phyloP scores from a whole-genome alignment of 2,113 vertebrate genomes.

The Colaptes auratus region DNA sequence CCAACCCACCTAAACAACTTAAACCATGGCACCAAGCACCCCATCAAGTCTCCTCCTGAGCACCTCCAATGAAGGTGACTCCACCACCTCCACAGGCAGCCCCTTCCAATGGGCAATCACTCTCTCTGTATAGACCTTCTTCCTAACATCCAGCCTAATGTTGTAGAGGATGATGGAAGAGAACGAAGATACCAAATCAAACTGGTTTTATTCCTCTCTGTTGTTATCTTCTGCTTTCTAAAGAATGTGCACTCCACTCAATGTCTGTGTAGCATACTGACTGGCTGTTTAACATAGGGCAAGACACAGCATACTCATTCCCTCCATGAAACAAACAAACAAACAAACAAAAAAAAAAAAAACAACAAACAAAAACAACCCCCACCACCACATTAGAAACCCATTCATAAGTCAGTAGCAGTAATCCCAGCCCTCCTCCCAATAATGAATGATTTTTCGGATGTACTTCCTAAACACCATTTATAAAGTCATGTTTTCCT shows the following conservation, averaged over 20 bases:
- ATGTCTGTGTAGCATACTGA: not conserved
- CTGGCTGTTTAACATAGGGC: not conserved
- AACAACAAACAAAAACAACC: too few relatives aligned
- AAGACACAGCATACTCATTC: not conserved
- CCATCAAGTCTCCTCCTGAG: too few relatives aligned
- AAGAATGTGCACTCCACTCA: not conserved
- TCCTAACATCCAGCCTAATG: too few relatives aligned
- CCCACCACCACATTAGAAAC: not conserved
- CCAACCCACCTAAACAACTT: too few relatives aligned
- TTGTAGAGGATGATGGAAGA: not conserved
- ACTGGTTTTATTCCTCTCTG: not conserved
- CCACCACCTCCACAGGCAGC: too few relatives aligned
- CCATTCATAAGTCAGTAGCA: not conserved
- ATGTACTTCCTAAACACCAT: not conserved
- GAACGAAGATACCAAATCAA: not conserved
- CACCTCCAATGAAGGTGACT: too few relatives aligned
- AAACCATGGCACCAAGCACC: too few relatives aligned
- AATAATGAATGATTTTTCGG: not conserved
- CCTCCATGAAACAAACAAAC: not conserved
- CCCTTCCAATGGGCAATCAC: too few relatives aligned
- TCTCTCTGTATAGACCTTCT: too few relatives aligned
- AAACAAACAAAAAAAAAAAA: not conserved
- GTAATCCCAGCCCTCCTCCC: not conserved
- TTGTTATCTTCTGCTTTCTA: not conserved
- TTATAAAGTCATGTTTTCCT: not conserved